Percentiles rank a stretch among this genome's conserved stretches.
These are phyloP conservation scores for Drosophila repleta DNA, from an alignment of 1,140 invertebrate genomes.

Conservation along the genomic window DNA sequence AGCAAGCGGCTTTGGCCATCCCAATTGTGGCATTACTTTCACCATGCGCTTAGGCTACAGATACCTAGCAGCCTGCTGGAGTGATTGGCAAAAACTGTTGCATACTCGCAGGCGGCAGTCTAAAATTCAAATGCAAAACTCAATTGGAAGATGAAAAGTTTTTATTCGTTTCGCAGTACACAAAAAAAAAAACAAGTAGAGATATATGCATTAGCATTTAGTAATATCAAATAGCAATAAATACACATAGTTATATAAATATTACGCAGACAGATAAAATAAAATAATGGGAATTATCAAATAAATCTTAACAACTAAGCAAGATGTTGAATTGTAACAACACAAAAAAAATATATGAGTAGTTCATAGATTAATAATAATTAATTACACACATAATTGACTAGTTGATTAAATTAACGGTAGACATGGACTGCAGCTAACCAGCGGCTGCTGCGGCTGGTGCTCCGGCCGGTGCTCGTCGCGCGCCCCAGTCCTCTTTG, in stretches of 20 bases:
- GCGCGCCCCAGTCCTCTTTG: slow-evolving; percentile 88
- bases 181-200: slow-evolving; percentile 9
- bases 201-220: slow-evolving; percentile 29
- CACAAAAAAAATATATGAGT: slow-evolving; percentile 16
- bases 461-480: slow-evolving; percentile 12
- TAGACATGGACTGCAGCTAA: slow-evolving; percentile 9
- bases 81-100: neutral
- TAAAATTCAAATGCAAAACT: neutral
- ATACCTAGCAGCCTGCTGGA: neutral
- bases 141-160: slow-evolving; percentile 5
- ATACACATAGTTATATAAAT: slow-evolving; percentile 66
- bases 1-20: too few species aligned
- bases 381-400: slow-evolving; percentile 65
- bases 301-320: slow-evolving; percentile 3
- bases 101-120: neutral
- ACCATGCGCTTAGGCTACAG: too few species aligned
- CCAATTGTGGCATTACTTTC: too few species aligned
- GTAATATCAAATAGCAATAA: slow-evolving; percentile 34
- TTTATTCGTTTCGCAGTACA: slow-evolving; percentile 19
- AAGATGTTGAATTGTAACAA: slow-evolving; percentile 15
- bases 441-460: neutral
- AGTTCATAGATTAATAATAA: slow-evolving; percentile 22
- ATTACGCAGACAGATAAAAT: slow-evolving; percentile 47
- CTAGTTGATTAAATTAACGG: slow-evolving; percentile 67
- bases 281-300: slow-evolving; percentile 31